Base-by-base conservation (phyloP, 64 coral and sea anemone genomes). In the Astreopora myriophthalma region DNA sequence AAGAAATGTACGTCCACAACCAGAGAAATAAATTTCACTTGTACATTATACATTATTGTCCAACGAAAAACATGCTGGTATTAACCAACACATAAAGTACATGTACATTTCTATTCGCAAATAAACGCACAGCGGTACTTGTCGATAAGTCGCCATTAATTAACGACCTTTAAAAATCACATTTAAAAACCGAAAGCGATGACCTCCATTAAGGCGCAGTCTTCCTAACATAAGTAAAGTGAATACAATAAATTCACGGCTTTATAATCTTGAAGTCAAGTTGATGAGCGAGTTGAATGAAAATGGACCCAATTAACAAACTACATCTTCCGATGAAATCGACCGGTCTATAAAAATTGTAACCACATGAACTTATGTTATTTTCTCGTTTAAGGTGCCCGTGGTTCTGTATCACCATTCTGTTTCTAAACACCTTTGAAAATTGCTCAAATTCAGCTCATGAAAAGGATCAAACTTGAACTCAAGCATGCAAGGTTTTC, bases 81-180 rank as follows among this genome's bases (percentile, higher is more conserved):
- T 34, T 12, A 63, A 40, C 30, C 34, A 38, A 8, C 34, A 64
- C 38, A 23, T 55, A 57, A 9, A 7, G n/a, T 25, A 63, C n/a
- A 11, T 64, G 79, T 83, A 83, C 31, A 83, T 60, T 80, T 34
- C 31, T 31, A 29, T 34, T 57, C 49, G 76, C 28, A 25, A 32
- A 58, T 63, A 4, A 55, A 82, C 34, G 17, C 33, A 34, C 79
- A 26, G n/a, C 49, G 29, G 57, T 35, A 36, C 17, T 8, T 36
- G 6, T 83, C 32, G 36, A 20, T 20, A 73, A 73, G 28, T 73
- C 33, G 33, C 31, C 57, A 83, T 39, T 61, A 64, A 37, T 62
- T 33, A 83, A 83, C 33, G 11, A 34, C 13, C 61, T 63, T 57
- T 64, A 5, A 83, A 65, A 83, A 30, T 14, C 76, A 80, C 76